Base-by-base conservation (phyloP, 2,888 invertebrate genomes). In the Synanthedon tipuliformis region DNA sequence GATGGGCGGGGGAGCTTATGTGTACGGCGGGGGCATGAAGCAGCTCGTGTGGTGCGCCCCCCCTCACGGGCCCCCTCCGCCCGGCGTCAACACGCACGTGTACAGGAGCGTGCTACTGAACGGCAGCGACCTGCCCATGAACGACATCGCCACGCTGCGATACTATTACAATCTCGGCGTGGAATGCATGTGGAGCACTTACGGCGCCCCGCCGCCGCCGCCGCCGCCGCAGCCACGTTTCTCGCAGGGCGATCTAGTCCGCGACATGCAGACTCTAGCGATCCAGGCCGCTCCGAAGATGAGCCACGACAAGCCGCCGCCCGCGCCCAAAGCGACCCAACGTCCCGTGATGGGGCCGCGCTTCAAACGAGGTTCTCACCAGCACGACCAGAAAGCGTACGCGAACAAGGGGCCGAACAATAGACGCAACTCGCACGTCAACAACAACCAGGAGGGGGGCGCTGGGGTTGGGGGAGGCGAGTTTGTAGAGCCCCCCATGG, bases 111-210 rank as follows among this genome's bases (percentile, higher is more conserved):
- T 89, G 55, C 88, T 89, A 61, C 67, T 79, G 13, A 89, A 87
- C 59, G 89, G 89, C 8, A 78, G 82, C 12, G 90, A 90, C 54
- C 73, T 90, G 62, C 90, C 90, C 3, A 81, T 89, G 70, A 82
- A 89, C 59, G 92, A 92, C 66, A 78, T 90, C 51, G 75, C 88
- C 11, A 91, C 92, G 5, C 74, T 92, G 56, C 89, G 91, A 55
- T 92, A 89, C 69, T 92, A 90, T 75, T 92, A 89, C 79, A 92
- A 92, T 73, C 75, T 92, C 65, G 92, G 92, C 62, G 78, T 91
- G 60, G 91, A 92, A 56, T 89, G 81, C 64, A 75, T 81, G 80
- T 84, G 81, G 84, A 74, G 80, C 11, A 69, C 75, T 16, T 83
- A 80, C 73, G 81, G 81, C 1, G 71, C 73, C n/a, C 77, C 77